Conservation (phyloP, 2,888 invertebrate species). For the Cremastobaeus sp. region DNA sequence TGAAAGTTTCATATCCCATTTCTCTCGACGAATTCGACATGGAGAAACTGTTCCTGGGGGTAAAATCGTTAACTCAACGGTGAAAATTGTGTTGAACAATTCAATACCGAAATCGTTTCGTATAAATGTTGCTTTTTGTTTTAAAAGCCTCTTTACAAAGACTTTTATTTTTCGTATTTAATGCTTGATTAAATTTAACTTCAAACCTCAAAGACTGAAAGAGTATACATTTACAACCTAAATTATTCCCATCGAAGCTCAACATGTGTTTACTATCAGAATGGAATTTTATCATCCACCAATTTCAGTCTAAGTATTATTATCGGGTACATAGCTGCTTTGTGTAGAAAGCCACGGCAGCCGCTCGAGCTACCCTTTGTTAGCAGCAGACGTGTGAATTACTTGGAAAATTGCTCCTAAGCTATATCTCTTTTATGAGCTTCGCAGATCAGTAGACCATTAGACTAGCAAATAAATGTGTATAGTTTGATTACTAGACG, state of each 20-base stretch:
- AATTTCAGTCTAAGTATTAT: constrained; percentile 38
- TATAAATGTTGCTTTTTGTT: no score
- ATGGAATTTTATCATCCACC: constrained; percentile 43
- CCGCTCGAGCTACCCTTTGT: constrained; percentile 44
- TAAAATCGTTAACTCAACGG: constrained; percentile 15
- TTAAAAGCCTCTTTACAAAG: no score
- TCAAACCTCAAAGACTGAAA: no score
- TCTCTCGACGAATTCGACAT: constrained; percentile 3
- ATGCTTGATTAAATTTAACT: no score
- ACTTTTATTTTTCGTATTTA: no score
- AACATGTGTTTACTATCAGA: constrained; percentile 34
- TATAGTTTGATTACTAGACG: constrained; percentile 27
- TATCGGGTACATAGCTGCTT: constrained; percentile 35
- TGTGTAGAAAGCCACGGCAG: constrained; percentile 38
- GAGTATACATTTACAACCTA: constrained; percentile 11
- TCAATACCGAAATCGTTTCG: no score
- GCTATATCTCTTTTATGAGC: constrained; percentile 64
- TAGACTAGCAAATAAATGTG: constrained; percentile 28
- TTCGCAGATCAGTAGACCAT: constrained; percentile 43
- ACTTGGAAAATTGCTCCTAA: constrained; percentile 59
- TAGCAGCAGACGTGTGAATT: constrained; percentile 44
- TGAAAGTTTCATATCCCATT: not conserved
- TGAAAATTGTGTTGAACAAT: constrained; percentile 32
- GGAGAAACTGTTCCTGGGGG: not conserved
- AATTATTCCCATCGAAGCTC: constrained; percentile 27